Percentiles rank a stretch among this genome's conserved stretches.
These are phyloP conservation scores for Idaea biselata DNA, from an alignment of 2,888 invertebrate genomes.

Conservation along the genomic window DNA sequence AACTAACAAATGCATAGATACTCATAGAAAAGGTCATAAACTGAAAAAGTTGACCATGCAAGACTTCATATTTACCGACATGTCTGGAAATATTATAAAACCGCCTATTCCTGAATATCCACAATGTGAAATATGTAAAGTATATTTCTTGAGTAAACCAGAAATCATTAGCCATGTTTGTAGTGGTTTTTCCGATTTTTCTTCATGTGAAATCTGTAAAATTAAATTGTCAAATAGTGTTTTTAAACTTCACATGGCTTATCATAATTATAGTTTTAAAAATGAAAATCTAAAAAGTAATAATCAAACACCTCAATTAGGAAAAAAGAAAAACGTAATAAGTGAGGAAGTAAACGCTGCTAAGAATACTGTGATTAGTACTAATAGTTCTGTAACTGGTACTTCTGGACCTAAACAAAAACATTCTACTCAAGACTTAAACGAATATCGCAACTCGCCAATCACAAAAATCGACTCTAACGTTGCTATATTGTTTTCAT, in stretches of 20 bases:
- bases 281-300: constrained; percentile 12
- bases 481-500: constrained; percentile 37
- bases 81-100: constrained; percentile 41
- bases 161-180: constrained; percentile 45
- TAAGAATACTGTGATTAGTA: not conserved
- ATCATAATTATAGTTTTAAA: constrained; percentile 48
- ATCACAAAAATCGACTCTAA: not conserved
- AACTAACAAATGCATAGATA: constrained; percentile 34
- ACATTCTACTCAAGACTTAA: not conserved
- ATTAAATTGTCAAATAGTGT: constrained; percentile 47
- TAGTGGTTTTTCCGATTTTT: constrained; percentile 37
- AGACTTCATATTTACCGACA: constrained; percentile 52
- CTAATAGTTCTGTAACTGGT: not conserved
- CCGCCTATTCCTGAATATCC: constrained; percentile 59
- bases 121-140: constrained; percentile 48
- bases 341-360: no score
- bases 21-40: constrained; percentile 47
- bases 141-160: constrained; percentile 48
- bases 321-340: not conserved
- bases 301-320: not conserved
- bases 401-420: not conserved
- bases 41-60: constrained; percentile 42
- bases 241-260: constrained; percentile 54
- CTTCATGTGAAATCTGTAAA: constrained; percentile 47
- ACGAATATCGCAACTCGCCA: not conserved